phyloP scores from a whole-genome alignment of 2,113 vertebrate genomes.

The Salminus brasiliensis region DNA sequence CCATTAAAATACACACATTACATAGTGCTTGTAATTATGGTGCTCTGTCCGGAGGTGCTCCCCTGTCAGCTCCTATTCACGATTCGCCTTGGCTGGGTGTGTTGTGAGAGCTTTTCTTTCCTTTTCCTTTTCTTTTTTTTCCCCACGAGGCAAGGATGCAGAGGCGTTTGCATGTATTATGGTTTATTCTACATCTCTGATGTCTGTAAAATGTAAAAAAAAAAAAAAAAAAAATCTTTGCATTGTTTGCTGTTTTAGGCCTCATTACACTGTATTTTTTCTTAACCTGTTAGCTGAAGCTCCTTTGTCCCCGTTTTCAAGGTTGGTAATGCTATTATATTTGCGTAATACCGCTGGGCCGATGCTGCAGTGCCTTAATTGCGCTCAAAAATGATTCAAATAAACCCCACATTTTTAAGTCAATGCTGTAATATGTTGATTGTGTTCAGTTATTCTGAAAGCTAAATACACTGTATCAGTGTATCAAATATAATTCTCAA shows the following conservation, averaged over 20 bases:
- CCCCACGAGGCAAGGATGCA: not conserved
- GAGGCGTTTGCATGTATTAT: conserved; percentile 29
- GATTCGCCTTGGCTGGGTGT: not conserved
- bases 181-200: conserved; percentile 19
- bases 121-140: not conserved
- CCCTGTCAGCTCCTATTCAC: conserved; percentile 45
- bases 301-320: conserved; percentile 48
- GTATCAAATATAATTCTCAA: conserved; percentile 6
- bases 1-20: conserved; percentile 62
- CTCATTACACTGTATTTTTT: conserved; percentile 15
- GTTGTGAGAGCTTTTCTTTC: conserved; percentile 3
- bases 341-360: conserved; percentile 1
- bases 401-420: not conserved
- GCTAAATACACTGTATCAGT: too few relatives aligned
- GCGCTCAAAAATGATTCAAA: not conserved
- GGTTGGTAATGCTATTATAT: conserved; percentile 9
- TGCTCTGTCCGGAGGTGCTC: conserved; percentile 43
- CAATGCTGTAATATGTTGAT: too few relatives aligned
- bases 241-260: conserved; percentile 27
- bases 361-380: not conserved
- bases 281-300: conserved; percentile 32
- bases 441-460: too few relatives aligned
- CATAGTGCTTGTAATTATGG: conserved; percentile 50
- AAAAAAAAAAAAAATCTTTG: too few relatives aligned
- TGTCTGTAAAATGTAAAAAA: conserved; percentile 13